A percentile compares a stretch with the other conserved stretches of the same genome.
Evolutionary conservation across 2,113 vertebrate species (phyloP).

Genomic region (Oxyruncus cristatus): DNA sequence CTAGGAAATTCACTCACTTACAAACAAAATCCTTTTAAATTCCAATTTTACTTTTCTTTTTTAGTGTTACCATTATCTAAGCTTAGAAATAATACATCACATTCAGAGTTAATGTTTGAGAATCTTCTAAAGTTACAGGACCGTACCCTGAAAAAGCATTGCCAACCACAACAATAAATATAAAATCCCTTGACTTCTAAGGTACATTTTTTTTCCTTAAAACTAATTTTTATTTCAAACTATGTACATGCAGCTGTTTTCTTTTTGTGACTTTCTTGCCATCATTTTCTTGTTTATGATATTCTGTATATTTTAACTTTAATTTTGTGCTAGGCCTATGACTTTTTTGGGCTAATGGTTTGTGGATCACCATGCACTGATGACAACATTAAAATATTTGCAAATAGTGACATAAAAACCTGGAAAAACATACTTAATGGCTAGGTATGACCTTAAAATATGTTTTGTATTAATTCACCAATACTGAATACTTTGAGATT

Average conservation of each 20-base stretch:
- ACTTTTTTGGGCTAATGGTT: not conserved
- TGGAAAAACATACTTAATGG: not conserved
- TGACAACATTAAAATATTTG: not conserved
- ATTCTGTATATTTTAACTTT: not conserved
- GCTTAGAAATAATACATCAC: not conserved
- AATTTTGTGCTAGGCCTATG: not conserved
- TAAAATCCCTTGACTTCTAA: not conserved
- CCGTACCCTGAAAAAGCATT: not conserved
- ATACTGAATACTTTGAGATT: not conserved
- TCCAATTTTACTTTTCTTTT: not conserved
- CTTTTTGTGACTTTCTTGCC: not conserved
- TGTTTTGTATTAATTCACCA: not conserved
- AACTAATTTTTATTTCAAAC: not conserved
- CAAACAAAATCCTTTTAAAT: constrained; percentile 25
- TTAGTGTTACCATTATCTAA: not conserved
- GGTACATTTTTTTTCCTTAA: not conserved
- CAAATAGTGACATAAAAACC: not conserved
- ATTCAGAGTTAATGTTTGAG: not conserved
- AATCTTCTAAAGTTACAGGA: not conserved
- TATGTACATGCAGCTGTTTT: not conserved
- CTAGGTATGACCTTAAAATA: not conserved
- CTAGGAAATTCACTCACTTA: not conserved
- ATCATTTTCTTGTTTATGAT: not conserved
- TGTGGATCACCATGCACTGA: not conserved
- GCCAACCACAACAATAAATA: not conserved